Evolutionary conservation across 2,888 invertebrate species (phyloP), one percentile per base, ranked within the genome.

Genomic region (Andrena haemorrhoa): DNA sequence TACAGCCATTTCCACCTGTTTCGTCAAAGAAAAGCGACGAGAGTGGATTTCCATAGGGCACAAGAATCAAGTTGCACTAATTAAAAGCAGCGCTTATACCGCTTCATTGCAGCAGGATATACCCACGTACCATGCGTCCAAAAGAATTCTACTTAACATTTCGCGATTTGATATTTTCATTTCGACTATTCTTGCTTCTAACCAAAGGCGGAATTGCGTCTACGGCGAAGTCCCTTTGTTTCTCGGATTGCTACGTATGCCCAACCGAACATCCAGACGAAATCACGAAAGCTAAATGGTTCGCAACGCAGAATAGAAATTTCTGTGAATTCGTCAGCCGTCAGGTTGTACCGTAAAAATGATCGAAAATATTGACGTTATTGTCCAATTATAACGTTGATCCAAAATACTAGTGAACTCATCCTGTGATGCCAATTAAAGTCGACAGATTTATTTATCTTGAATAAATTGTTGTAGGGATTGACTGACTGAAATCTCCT

Each of bases 271-370:
- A 64, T 10, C 33, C 26, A 29, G 29, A 61, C 75, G n/a, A 66
- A 70, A 79, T 65, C 58, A 35, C 66, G 65, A 73, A 69, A 76
- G 76, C 66, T 63, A 71, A 81, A 75, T 63, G 66, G 20, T 75
- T 79, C 69, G 10, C 60, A 31, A 12, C 35, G 63, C 41, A 51
- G 31, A 35, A 65, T 70, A 72, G 58, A 65, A 66, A 71, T 84
- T 61, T 66, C 69, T 31, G 64, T 29, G 69, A 63, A 66, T 72
- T 79, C 74, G 64, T 65, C 60, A 47, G 10, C 51, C 23, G 69
- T 51, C 49, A 72, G 58, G 69, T 51, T 41, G 41, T 58, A 23
- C 12, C 1, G 20, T 73, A 70, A 71, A 83, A 83, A 75, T 71
- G 53, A 29, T 51, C 16, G 1, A 23, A 65, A 12, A 10, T 47